A percentile compares a stretch with the other conserved stretches of the same genome.
Conservation (phyloP, 2,113 vertebrate species). For the Nycticryphes semicollaris region DNA sequence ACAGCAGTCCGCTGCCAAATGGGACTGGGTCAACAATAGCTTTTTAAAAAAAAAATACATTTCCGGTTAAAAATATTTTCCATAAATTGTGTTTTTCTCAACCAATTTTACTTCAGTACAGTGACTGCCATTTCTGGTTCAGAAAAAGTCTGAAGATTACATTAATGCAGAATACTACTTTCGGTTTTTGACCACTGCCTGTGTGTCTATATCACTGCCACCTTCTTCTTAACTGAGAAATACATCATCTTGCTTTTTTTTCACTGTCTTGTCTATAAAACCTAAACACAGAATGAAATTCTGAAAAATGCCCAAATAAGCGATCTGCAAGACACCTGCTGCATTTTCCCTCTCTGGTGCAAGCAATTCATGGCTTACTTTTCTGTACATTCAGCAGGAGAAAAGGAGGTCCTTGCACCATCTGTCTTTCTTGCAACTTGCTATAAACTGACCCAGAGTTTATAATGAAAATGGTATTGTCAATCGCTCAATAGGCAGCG, state of each 20-base stretch:
- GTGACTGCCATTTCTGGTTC: background rate
- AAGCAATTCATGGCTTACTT: background rate
- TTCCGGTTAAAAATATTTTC: background rate
- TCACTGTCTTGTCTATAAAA: background rate
- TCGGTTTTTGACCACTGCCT: background rate
- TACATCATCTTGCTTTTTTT: background rate
- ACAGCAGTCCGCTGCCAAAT: background rate
- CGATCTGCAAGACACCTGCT: background rate
- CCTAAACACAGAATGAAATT: fast-evolving
- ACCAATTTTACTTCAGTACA: background rate
- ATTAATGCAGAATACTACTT: background rate
- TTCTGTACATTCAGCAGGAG: background rate
- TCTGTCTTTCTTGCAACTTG: background rate
- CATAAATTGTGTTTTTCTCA: background rate
- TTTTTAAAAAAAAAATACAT: background rate
- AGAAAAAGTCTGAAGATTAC: background rate
- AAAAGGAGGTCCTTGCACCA: background rate
- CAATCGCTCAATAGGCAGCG: background rate
- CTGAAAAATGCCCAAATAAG: background rate
- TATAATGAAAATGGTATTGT: fast-evolving
- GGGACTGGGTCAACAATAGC: background rate
- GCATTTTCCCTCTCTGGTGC: background rate
- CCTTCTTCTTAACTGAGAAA: background rate
- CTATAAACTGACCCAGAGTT: background rate
- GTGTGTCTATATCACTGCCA: too few relatives aligned